phyloP scores from a whole-genome alignment of 2,888 invertebrate genomes.

The Scaptomyza reducta region DNA sequence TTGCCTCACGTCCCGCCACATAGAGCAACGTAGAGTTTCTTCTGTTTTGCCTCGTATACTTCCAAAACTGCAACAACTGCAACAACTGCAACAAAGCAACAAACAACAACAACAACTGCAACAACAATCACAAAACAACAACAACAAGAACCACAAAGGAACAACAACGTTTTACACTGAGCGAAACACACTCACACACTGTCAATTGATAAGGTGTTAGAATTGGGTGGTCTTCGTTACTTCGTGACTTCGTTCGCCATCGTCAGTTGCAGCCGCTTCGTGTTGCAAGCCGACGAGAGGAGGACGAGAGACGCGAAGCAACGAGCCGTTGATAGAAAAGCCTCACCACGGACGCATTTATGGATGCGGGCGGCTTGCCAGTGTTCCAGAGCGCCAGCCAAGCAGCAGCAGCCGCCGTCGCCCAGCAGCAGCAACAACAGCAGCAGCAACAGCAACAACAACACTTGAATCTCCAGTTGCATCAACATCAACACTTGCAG shows the following conservation, averaged over 20 bases:
- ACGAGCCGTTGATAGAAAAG: constrained; percentile 69
- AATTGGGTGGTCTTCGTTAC: constrained; percentile 66
- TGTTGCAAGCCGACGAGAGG: constrained; percentile 66
- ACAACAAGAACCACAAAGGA: constrained; percentile 2
- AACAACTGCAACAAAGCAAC: background rate
- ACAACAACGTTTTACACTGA: constrained; percentile 24
- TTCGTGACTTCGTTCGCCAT: constrained; percentile 74
- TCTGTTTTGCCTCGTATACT: constrained; percentile 33
- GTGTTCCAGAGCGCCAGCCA: constrained; percentile 85
- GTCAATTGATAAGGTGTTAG: constrained; percentile 12
- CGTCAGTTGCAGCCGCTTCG: constrained; percentile 51
- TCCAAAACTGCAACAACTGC: constrained; percentile 20
- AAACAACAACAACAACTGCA: background rate
- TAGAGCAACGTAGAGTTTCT: constrained; percentile 40
- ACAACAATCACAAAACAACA: background rate
- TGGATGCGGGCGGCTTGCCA: constrained; percentile 85
- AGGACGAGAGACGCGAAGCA: constrained; percentile 75
- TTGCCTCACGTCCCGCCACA: constrained; percentile 59
- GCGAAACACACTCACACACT: constrained; percentile 20
- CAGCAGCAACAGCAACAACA: constrained; percentile 84
- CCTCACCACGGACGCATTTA: constrained; percentile 83
- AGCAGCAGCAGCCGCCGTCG: constrained; percentile 83
- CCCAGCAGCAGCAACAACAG: constrained; percentile 83
- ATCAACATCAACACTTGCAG: constrained; percentile 77
- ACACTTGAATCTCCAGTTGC: constrained; percentile 78